phyloP scores from a whole-genome alignment of 1,140 invertebrate genomes.

The Euwallacea fornicatus region DNA sequence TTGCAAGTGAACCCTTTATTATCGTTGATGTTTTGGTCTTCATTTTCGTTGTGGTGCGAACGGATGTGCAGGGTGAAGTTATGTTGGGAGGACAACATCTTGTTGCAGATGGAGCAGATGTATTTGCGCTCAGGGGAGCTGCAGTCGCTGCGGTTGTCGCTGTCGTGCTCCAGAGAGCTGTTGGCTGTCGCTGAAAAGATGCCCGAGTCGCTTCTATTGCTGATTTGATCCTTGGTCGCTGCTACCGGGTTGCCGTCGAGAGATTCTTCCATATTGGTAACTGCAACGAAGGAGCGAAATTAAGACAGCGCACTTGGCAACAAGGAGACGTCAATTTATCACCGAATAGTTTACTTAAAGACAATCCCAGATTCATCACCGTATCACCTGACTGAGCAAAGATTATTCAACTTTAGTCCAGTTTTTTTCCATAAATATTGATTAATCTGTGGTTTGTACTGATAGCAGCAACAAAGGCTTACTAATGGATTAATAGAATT shows the following conservation, averaged over 20 bases:
- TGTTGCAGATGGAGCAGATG: slow-evolving; percentile 66
- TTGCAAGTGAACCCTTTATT: slow-evolving; percentile 58
- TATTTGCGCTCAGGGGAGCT: slow-evolving; percentile 55
- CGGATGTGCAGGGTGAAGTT: slow-evolving; percentile 72
- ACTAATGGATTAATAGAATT: too few species aligned
- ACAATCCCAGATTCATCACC: slow-evolving; percentile 26
- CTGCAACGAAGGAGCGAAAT: slow-evolving; percentile 39
- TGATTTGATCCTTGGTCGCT: slow-evolving; percentile 42
- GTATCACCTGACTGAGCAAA: slow-evolving; percentile 26
- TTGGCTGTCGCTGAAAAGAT: slow-evolving; percentile 49
- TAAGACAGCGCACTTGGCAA: neutral
- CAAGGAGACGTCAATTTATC: slow-evolving; percentile 17
- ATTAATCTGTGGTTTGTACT: neutral
- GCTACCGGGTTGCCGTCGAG: slow-evolving; percentile 31
- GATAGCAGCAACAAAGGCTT: neutral
- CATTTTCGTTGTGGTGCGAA: slow-evolving; percentile 61
- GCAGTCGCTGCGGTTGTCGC: slow-evolving; percentile 48
- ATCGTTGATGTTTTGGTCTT: slow-evolving; percentile 48
- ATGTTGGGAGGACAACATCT: slow-evolving; percentile 61
- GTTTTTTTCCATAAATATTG: slow-evolving; percentile 9
- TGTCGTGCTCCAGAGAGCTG: slow-evolving; percentile 42
- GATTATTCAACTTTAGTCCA: slow-evolving; percentile 31
- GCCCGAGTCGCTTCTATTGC: slow-evolving; percentile 49
- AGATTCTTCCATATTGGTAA: slow-evolving; percentile 47
- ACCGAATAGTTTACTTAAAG: slow-evolving; percentile 30